A percentile compares a stretch with the other conserved stretches of the same genome.
Evolutionary conservation across 2,113 vertebrate genomes (phyloP).

Genomic region (Garra rufa): DNA sequence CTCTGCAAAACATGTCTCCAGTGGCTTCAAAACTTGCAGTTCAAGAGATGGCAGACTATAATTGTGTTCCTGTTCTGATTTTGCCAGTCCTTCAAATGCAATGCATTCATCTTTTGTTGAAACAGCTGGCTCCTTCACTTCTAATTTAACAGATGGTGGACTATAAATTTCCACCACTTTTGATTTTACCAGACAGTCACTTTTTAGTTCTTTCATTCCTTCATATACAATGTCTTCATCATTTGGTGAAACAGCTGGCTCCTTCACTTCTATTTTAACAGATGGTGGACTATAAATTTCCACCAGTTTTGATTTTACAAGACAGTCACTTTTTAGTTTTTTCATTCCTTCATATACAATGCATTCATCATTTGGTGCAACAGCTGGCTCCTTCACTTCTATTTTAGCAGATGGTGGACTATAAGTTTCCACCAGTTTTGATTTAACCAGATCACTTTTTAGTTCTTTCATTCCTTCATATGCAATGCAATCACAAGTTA

Average conservation of each 20-base stretch:
- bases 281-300: background rate
- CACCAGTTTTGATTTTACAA: background rate
- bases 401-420: background rate
- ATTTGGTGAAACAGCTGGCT: too few species aligned
- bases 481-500: background rate
- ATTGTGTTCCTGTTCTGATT: background rate
- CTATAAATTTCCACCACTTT: background rate
- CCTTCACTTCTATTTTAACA: background rate
- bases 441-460: background rate
- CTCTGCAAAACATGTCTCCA: background rate
- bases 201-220: too few species aligned
- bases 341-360: background rate
- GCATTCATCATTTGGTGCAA: background rate
- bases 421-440: background rate
- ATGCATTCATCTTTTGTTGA: background rate
- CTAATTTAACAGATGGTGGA: background rate
- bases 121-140: conserved; percentile 1
- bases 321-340: background rate
- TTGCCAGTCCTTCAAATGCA: background rate
- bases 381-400: background rate
- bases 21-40: background rate
- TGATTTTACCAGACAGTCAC: background rate
- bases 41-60: background rate
- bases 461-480: background rate
- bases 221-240: too few species aligned